phyloP scores from a whole-genome alignment of 2,888 invertebrate genomes.

The Gortyna flavago region DNA sequence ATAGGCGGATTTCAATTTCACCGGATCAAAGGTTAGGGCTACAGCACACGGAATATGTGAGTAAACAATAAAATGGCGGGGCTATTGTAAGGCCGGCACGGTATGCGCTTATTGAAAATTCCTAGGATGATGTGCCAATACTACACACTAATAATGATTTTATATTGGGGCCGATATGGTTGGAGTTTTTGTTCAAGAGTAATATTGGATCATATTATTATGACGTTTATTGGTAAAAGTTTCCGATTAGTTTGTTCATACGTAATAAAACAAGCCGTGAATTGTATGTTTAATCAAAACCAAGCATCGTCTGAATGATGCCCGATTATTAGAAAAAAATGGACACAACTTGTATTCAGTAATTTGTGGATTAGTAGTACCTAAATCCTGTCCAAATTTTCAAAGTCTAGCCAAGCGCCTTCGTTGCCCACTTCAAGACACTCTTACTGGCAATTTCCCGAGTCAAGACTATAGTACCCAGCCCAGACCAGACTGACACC shows the following conservation, averaged over 20 bases:
- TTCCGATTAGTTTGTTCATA: not conserved
- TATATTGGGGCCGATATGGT: conserved; percentile 8
- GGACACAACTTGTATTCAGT: too few species aligned
- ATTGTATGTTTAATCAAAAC: not conserved
- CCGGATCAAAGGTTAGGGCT: conserved; percentile 45
- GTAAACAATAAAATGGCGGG: conserved; percentile 55
- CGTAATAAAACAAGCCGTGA: not conserved
- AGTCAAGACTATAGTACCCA: conserved; percentile 16
- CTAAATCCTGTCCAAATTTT: not conserved
- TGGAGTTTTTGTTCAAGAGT: not conserved
- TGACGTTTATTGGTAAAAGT: not conserved
- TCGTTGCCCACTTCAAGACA: conserved; percentile 5
- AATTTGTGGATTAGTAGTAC: too few species aligned
- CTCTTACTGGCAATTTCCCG: conserved; percentile 24
- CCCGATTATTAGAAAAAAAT: too few species aligned
- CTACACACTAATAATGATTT: conserved; percentile 40
- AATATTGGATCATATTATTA: not conserved
- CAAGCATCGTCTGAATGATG: not conserved
- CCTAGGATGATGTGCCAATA: conserved; percentile 45
- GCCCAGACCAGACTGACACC: not conserved
- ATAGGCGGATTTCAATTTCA: conserved; percentile 47
- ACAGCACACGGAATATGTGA: conserved; percentile 15
- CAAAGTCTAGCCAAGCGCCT: conserved; percentile 3
- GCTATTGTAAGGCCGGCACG: conserved; percentile 39
- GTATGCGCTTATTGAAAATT: conserved; percentile 65